Conservation (phyloP, 1,140 invertebrate species). For the Neomicropteryx cornuta region DNA sequence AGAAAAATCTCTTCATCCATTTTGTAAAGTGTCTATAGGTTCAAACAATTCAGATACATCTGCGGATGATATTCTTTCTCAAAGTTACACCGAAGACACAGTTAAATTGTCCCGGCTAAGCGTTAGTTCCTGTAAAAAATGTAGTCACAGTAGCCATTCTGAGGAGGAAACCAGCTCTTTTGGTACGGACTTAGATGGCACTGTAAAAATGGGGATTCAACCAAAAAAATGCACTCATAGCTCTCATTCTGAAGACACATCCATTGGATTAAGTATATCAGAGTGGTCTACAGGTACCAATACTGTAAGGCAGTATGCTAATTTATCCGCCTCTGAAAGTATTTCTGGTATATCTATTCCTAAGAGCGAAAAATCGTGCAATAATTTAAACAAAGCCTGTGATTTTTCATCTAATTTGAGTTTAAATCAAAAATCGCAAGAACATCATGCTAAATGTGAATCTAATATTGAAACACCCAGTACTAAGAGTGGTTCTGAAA, state of each 20-base stretch:
- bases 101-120: constrained; percentile 26
- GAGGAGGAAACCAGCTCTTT: constrained; percentile 56
- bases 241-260: constrained; percentile 74
- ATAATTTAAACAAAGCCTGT: constrained; percentile 28
- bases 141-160: constrained; percentile 51
- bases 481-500: constrained; percentile 38
- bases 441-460: constrained; percentile 22
- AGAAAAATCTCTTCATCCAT: constrained; percentile 33
- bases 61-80: constrained; percentile 44
- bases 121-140: constrained; percentile 42
- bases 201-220: constrained; percentile 62
- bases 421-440: constrained; percentile 26
- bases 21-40: constrained; percentile 42
- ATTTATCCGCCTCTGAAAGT: constrained; percentile 51
- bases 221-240: constrained; percentile 64
- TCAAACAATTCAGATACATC: constrained; percentile 52
- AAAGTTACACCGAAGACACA: constrained; percentile 34
- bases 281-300: constrained; percentile 77
- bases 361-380: constrained; percentile 51
- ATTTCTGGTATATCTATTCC: constrained; percentile 46
- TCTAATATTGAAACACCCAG: constrained; percentile 31
- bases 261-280: constrained; percentile 68
- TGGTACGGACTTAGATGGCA: constrained; percentile 64
- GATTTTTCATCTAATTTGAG: constrained; percentile 27
- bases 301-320: constrained; percentile 64